phyloP scores from a whole-genome alignment of 2,888 invertebrate species.

The Neoitamus cyanurus region DNA sequence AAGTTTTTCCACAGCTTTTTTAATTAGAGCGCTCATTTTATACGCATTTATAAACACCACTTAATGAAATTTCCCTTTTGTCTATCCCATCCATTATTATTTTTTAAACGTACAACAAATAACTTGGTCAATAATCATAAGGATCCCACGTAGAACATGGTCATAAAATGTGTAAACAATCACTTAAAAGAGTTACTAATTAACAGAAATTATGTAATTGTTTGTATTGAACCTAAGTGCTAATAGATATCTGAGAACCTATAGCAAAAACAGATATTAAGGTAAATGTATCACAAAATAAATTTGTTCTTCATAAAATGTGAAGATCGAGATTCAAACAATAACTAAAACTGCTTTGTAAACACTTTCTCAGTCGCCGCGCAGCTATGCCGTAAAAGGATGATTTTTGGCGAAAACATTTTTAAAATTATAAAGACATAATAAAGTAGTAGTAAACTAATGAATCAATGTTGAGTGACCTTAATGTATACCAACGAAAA shows the following conservation, averaged over 20 bases:
- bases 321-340: not conserved
- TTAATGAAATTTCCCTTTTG: too few species aligned
- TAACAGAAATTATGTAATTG: not conserved
- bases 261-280: not conserved
- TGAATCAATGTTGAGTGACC: slow-evolving; percentile 57
- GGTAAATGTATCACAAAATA: not conserved
- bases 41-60: too few species aligned
- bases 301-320: not conserved
- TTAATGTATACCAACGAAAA: slow-evolving; percentile 55
- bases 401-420: not conserved
- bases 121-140: not conserved
- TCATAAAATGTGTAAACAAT: not conserved
- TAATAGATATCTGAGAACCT: not conserved
- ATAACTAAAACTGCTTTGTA: not conserved
- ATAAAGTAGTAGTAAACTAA: not conserved
- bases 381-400: not conserved
- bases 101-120: not conserved
- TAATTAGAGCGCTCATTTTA: too few species aligned
- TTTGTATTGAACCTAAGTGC: not conserved
- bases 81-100: not conserved
- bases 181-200: not conserved
- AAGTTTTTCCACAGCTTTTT: too few species aligned
- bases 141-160: not conserved
- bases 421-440: not conserved
- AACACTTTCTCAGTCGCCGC: not conserved